Conservation (phyloP, 2,113 vertebrate species). For the Empidonax traillii region DNA sequence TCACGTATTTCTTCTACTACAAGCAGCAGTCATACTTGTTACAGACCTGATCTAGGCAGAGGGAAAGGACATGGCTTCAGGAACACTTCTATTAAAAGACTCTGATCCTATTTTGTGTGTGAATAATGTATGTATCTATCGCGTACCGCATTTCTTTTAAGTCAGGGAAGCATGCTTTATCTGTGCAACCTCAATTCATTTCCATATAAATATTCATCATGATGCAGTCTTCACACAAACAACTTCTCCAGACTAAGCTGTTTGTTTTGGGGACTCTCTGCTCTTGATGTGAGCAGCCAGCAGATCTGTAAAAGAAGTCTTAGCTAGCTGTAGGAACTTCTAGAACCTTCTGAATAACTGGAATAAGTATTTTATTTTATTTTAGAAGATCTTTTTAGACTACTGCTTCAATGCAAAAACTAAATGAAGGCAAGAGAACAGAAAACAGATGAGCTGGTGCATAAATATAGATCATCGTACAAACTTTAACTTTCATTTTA, state of each 20-base stretch:
- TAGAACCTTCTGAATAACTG: conserved; percentile 11
- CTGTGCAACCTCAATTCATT: conserved; percentile 58
- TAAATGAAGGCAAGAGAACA: neutral
- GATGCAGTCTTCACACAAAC: conserved; percentile 20
- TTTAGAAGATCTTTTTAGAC: neutral
- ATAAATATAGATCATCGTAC: neutral
- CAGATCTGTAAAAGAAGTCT: neutral
- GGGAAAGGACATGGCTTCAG: neutral
- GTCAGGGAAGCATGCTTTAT: conserved; percentile 22
- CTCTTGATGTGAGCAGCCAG: neutral
- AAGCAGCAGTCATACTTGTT: neutral
- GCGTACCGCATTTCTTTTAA: neutral
- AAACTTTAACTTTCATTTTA: neutral
- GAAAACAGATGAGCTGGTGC: neutral
- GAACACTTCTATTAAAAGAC: conserved; percentile 28
- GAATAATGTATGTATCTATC: conserved; percentile 47
- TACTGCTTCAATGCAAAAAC: neutral
- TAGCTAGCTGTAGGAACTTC: neutral
- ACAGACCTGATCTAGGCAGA: neutral
- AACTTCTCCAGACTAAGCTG: conserved; percentile 41
- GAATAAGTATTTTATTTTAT: neutral
- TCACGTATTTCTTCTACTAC: neutral
- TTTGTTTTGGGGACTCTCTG: conserved; percentile 14
- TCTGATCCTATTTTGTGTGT: neutral
- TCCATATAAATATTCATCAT: conserved; percentile 55